Evolutionary conservation across 2,888 invertebrate species (phyloP).

Genomic region (Hetaerina titia): DNA sequence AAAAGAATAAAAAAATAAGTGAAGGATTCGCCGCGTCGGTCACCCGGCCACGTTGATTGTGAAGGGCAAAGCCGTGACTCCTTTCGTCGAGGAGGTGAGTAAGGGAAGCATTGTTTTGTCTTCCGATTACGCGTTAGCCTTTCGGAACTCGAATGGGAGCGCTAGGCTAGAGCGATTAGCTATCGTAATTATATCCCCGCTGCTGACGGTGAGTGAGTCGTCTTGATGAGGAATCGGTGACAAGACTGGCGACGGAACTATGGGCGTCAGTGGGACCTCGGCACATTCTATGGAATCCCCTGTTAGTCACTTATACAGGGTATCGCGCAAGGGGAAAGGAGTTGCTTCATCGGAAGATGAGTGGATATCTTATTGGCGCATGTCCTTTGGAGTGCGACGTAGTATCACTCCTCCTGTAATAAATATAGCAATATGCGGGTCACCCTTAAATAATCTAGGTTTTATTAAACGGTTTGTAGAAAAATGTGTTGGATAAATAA

Average conservation of each 20-base stretch:
- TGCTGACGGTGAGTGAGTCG: neutral
- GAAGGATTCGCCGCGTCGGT: neutral
- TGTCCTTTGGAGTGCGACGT: neutral
- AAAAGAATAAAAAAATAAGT: neutral
- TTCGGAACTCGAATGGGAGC: neutral
- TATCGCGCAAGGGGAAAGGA: neutral
- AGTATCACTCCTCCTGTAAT: too few relatives aligned
- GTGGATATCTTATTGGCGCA: neutral
- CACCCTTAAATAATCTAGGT: too few relatives aligned
- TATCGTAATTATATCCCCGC: neutral
- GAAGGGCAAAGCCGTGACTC: neutral
- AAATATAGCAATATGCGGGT: too few relatives aligned
- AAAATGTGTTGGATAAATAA: too few relatives aligned
- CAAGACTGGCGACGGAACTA: neutral
- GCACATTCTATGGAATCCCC: neutral
- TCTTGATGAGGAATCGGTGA: neutral
- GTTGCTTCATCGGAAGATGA: neutral
- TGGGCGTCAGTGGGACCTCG: neutral
- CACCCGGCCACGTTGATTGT: neutral
- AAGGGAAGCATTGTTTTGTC: neutral
- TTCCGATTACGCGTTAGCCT: neutral
- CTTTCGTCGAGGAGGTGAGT: neutral
- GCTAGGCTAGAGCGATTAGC: neutral
- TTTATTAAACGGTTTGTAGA: too few relatives aligned
- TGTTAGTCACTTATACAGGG: neutral